These are phyloP conservation scores for Matsumyia berberina DNA, from an alignment of 2,888 invertebrate species.

Conservation along the genomic window DNA sequence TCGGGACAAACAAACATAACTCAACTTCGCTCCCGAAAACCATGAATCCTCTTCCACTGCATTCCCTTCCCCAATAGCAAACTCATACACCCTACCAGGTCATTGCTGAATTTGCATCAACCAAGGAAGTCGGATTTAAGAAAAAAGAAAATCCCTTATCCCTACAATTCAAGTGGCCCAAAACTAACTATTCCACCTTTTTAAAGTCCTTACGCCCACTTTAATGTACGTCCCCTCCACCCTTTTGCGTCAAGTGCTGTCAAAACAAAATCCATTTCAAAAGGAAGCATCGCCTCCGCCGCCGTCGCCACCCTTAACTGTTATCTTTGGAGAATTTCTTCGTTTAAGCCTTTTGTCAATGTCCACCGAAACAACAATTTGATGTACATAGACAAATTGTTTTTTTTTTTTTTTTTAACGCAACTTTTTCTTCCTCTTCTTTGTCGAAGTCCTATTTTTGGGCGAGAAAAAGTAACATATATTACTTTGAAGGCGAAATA, in stretches of 20 bases:
- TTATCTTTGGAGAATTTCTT: constrained; percentile 29
- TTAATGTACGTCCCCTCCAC: background rate
- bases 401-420: constrained; percentile 25
- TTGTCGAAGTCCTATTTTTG: constrained; percentile 30
- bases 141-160: no score
- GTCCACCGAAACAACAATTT: constrained; percentile 60
- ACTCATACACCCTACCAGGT: no score
- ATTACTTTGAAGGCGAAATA: constrained; percentile 54
- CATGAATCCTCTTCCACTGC: no score
- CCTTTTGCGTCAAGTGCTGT: background rate
- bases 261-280: background rate
- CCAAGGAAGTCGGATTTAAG: no score
- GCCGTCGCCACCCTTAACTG: background rate
- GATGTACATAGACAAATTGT: constrained; percentile 68
- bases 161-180: background rate
- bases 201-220: constrained; percentile 7
- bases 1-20: no score
- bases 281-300: constrained; percentile 7
- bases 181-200: constrained; percentile 10
- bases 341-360: constrained; percentile 64
- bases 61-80: no score
- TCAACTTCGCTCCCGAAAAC: no score
- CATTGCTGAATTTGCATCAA: no score
- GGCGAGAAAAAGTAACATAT: constrained; percentile 55
- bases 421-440: background rate